These are phyloP conservation scores for Sinonovacula constricta DNA, from an alignment of 1,140 invertebrate genomes.

Conservation along the genomic window DNA sequence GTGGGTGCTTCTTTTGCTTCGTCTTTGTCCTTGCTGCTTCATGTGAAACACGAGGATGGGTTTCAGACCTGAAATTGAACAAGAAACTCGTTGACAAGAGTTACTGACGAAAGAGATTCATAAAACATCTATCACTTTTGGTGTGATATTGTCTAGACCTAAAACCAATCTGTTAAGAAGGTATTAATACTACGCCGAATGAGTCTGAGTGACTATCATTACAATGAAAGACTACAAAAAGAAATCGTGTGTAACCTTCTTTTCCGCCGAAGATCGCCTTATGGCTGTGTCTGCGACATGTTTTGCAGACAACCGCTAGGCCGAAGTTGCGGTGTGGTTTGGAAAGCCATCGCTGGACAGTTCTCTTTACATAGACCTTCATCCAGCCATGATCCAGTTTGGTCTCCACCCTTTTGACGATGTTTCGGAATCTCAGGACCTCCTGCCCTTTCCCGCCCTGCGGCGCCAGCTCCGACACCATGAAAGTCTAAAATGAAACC, in stretches of 20 bases:
- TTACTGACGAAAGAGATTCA: no score
- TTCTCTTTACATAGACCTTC: slow-evolving; percentile 86
- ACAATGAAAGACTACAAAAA: no score
- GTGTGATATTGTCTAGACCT: no score
- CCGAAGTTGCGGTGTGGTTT: slow-evolving; percentile 83
- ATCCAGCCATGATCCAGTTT: slow-evolving; percentile 88
- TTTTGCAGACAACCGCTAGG: slow-evolving; percentile 87
- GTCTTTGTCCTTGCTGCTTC: slow-evolving; percentile 10
- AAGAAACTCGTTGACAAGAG: no score
- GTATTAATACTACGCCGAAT: no score
- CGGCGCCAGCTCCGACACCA: slow-evolving; percentile 85
- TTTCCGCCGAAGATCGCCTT: slow-evolving; percentile 57
- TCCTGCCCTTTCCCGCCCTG: slow-evolving; percentile 26
- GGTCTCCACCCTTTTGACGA: slow-evolving; percentile 86
- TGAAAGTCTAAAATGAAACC: slow-evolving; percentile 84
- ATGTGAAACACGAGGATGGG: slow-evolving; percentile 51
- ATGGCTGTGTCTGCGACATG: slow-evolving; percentile 79
- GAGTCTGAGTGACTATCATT: no score
- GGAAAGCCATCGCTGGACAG: slow-evolving; percentile 86
- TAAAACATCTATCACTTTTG: no score
- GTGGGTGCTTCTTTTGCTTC: slow-evolving; percentile 2
- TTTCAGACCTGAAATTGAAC: slow-evolving; percentile 8
- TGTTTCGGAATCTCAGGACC: slow-evolving; percentile 46
- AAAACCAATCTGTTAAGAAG: no score
- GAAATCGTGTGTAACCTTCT: no score